Evolutionary conservation across 2,888 invertebrate species (phyloP).

Genomic region (Brassicogethes aeneus): DNA sequence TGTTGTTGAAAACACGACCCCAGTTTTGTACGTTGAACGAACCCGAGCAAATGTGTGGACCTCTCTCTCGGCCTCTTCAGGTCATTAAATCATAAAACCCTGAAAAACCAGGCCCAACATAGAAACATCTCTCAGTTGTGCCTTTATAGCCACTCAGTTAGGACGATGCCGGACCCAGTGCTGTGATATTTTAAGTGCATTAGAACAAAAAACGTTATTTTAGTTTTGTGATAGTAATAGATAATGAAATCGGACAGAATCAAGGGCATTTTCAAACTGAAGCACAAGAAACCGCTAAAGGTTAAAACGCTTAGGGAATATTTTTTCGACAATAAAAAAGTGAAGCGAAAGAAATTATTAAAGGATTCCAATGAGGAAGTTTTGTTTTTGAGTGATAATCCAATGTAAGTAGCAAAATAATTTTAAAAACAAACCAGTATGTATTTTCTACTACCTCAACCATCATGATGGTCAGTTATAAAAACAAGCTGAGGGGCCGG

Average conservation of each 20-base stretch:
- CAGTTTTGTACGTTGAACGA: slow-evolving; percentile 9
- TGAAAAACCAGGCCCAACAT: neutral
- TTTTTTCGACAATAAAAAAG: neutral
- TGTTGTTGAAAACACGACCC: neutral
- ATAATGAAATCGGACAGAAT: slow-evolving; percentile 11
- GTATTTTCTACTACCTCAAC: too few species aligned
- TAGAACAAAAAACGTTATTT: too few species aligned
- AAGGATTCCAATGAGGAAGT: slow-evolving; percentile 4
- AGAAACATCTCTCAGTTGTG: neutral
- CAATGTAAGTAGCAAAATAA: neutral
- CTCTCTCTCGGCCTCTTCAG: slow-evolving; percentile 1
- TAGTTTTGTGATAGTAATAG: slow-evolving; percentile 7
- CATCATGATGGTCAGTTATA: too few species aligned
- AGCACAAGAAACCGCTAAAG: slow-evolving; percentile 19
- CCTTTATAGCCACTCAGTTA: neutral
- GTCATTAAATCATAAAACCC: slow-evolving; percentile 4
- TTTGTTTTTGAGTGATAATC: neutral
- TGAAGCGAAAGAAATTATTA: neutral
- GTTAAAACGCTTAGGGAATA: slow-evolving; percentile 24
- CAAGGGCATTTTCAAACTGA: slow-evolving; percentile 17
- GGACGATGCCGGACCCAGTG: neutral
- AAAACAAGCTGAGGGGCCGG: too few species aligned
- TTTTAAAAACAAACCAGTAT: too few species aligned
- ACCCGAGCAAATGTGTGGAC: slow-evolving; percentile 8
- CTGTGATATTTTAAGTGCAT: slow-evolving; percentile 3